phyloP scores from a whole-genome alignment of 2,113 vertebrate genomes.

The Paramormyrops kingsleyae region DNA sequence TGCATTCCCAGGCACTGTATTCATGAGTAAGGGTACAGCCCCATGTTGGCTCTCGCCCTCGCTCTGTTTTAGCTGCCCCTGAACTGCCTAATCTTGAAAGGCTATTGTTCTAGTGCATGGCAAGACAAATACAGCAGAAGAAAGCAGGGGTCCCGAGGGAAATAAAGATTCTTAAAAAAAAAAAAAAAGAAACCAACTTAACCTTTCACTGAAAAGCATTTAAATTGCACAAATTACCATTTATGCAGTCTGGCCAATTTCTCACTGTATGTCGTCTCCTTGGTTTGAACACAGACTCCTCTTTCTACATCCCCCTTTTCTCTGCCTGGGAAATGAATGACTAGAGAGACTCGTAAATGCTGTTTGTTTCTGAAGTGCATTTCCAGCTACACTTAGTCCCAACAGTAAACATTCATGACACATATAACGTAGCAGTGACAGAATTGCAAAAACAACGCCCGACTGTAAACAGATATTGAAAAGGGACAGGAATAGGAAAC shows the following conservation, averaged over 20 bases:
- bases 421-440: background rate
- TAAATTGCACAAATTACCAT: background rate
- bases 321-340: background rate
- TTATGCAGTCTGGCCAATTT: constrained; percentile 9
- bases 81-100: background rate
- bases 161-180: background rate
- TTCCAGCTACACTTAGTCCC: background rate
- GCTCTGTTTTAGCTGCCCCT: background rate
- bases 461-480: background rate
- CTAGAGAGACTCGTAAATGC: background rate
- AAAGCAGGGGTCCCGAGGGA: background rate
- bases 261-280: background rate
- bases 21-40: background rate
- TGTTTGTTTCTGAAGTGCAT: background rate
- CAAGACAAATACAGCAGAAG: constrained; percentile 11
- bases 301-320: background rate
- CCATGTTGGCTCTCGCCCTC: background rate
- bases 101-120: constrained; percentile 14
- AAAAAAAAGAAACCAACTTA: background rate
- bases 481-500: background rate
- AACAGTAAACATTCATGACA: background rate
- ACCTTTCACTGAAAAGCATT: background rate
- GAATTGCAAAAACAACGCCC: background rate
- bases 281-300: background rate
- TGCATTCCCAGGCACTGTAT: background rate